Evolutionary conservation across 2,797 vertebrate species (phyloP), one percentile per base, ranked within the genome.

Genomic region (Anas bernieri): DNA sequence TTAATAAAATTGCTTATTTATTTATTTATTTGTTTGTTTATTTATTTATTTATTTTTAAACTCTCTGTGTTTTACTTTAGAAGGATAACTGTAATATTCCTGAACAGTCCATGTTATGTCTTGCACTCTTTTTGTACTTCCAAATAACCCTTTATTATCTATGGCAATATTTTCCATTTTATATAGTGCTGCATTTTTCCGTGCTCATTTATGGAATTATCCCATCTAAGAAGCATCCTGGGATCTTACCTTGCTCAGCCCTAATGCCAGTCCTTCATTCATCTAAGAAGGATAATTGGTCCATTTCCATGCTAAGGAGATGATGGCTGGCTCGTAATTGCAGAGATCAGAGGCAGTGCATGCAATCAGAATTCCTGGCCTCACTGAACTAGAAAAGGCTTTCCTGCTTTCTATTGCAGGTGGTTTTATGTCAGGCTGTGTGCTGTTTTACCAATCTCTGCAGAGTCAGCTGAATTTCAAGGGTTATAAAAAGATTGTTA

Each of bases 371-470:
- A 93, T 25, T 54, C 39, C 45, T 58, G 33, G 41, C 17, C 50
- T 56, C 13, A 17, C 21, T n/a, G 20, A 64, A 33, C 45, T 75
- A 0, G 0, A 22, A 12, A 0, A 83, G 33, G 14, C 6, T 74
- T 76, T 63, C 11, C 43, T 83, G 31, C 37, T 77, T 85, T 73
- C 56, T 67, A 4, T 48, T 46, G 25, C 37, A 56, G 56, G 30
- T 30, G 48, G 22, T 18, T 89, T 85, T 45, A 45, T 45, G 16
- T 54, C 72, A 26, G 31, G 46, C 30, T 7, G 5, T 15, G 26
- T 52, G 62, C 58, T 78, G 35, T 55, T 45, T 90, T 48, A 73
- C 39, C 28, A 28, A 2, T 18, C 37, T 80, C 75, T 85, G 46
- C 72, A 77, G 73, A 56, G 52, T 52, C 35, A 83, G 41, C 20